Conservation (phyloP, 2,797 vertebrate genomes). For the Epinephelus awoara region DNA sequence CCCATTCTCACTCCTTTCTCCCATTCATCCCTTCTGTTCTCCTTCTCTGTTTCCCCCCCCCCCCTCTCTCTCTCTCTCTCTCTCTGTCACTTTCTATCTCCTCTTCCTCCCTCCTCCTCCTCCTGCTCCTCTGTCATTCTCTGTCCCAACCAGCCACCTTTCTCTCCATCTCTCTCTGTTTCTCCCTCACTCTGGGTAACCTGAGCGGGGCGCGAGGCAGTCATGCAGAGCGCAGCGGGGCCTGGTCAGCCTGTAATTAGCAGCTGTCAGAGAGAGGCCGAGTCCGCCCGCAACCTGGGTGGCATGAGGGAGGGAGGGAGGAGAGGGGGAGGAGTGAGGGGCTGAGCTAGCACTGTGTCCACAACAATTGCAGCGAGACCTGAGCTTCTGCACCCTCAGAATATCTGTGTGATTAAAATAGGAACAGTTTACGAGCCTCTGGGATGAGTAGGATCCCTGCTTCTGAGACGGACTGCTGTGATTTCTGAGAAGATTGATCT, state of each 20-base stretch:
- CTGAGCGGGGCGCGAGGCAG: slow-evolving; percentile 86
- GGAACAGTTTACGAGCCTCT: slow-evolving; percentile 15
- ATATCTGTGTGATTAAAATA: slow-evolving; percentile 55
- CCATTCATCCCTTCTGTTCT: slow-evolving; percentile 69
- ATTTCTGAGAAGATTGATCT: not conserved
- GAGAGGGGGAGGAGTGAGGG: slow-evolving; percentile 64
- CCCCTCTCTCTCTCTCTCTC: slow-evolving; percentile 28
- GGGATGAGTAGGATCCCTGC: not conserved
- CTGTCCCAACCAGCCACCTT: slow-evolving; percentile 66
- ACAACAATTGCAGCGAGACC: slow-evolving; percentile 76
- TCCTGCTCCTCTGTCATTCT: slow-evolving; percentile 54
- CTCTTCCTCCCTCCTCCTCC: slow-evolving; percentile 31
- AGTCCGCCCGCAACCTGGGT: slow-evolving; percentile 89
- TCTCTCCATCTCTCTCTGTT: slow-evolving; percentile 73
- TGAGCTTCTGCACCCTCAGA: slow-evolving; percentile 60
- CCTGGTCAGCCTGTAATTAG: slow-evolving; percentile 90
- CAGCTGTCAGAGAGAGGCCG: slow-evolving; percentile 88
- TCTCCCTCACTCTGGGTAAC: slow-evolving; percentile 82
- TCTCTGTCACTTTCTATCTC: slow-evolving; percentile 67
- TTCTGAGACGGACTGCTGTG: slow-evolving; percentile 6
- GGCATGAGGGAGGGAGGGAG: slow-evolving; percentile 78
- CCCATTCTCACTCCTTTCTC: slow-evolving; percentile 58
- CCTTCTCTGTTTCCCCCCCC: slow-evolving; percentile 47
- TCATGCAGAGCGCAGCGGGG: slow-evolving; percentile 88
- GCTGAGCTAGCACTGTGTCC: slow-evolving; percentile 71